A percentile compares a stretch with the other conserved stretches of the same genome.
Conservation (phyloP, 2,113 vertebrate genomes). For the Oriolus oriolus region DNA sequence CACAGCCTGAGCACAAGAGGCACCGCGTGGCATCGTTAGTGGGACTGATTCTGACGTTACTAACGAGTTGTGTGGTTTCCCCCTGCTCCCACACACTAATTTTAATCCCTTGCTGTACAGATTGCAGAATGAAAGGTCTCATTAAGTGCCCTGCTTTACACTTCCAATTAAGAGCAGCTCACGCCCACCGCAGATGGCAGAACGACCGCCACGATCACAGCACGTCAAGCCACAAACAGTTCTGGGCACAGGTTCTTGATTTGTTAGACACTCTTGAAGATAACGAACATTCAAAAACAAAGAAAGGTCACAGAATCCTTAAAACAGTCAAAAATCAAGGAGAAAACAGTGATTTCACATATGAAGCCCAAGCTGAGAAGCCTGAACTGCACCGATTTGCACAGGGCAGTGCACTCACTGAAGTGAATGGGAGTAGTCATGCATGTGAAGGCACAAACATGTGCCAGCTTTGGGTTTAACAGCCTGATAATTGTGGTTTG, state of each 20-base stretch:
- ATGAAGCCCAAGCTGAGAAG: background rate
- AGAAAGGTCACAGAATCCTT: background rate
- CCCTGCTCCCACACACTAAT: background rate
- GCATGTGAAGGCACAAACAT: background rate
- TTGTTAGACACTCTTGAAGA: background rate
- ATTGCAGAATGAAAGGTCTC: background rate
- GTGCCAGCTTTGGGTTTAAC: background rate
- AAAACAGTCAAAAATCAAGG: background rate
- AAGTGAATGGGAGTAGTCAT: background rate
- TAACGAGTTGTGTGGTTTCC: background rate
- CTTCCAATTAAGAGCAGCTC: constrained; percentile 8
- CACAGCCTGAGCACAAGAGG: background rate
- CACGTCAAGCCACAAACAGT: background rate
- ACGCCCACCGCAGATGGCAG: constrained; percentile 36
- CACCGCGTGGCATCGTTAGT: rapidly evolving
- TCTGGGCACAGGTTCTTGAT: background rate
- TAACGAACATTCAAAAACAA: background rate
- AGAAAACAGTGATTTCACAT: background rate
- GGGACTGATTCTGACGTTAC: background rate
- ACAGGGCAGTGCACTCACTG: background rate
- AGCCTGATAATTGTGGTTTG: background rate
- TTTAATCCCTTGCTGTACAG: constrained; percentile 2
- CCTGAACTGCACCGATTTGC: background rate
- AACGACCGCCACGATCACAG: background rate
- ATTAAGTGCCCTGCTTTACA: constrained; percentile 16